These are phyloP conservation scores for Hapalemur alaotrensis DNA, from an alignment of 2,797 vertebrate species.

Conservation along the genomic window DNA sequence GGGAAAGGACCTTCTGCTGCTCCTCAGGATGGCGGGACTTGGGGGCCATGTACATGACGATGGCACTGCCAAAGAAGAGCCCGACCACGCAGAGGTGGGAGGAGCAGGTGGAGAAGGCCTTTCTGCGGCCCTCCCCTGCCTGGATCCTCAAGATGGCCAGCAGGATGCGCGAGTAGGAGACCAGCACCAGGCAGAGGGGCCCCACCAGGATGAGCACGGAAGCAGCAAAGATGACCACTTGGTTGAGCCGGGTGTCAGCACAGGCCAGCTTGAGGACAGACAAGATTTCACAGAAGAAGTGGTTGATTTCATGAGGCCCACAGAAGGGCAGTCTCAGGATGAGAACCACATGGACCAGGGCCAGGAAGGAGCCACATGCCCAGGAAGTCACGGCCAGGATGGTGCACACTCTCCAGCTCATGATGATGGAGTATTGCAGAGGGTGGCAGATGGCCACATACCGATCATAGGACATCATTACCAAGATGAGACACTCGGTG, in stretches of 20 bases:
- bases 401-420: slow-evolving; percentile 46
- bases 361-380: slow-evolving; percentile 46
- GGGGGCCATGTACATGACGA: slow-evolving; percentile 66
- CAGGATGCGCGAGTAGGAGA: slow-evolving; percentile 57
- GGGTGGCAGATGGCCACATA: slow-evolving; percentile 57
- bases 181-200: slow-evolving; percentile 55
- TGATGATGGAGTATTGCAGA: slow-evolving; percentile 19
- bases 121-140: slow-evolving; percentile 24
- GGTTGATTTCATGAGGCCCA: slow-evolving; percentile 52
- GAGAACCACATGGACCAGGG: slow-evolving; percentile 57
- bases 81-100: slow-evolving; percentile 70
- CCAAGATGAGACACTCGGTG: slow-evolving; percentile 66
- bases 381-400: not conserved
- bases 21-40: not conserved
- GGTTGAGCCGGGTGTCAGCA: slow-evolving; percentile 64
- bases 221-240: slow-evolving; percentile 62
- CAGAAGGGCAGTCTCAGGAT: slow-evolving; percentile 60
- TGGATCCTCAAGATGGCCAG: slow-evolving; percentile 39
- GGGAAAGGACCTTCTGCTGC: slow-evolving; percentile 52
- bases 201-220: slow-evolving; percentile 69
- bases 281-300: slow-evolving; percentile 72
- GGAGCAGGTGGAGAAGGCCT: slow-evolving; percentile 73
- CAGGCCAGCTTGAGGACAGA: slow-evolving; percentile 73
- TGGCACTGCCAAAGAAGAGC: slow-evolving; percentile 63
- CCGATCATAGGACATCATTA: slow-evolving; percentile 66